These are phyloP conservation scores for Leptarthrus brevirostris DNA, from an alignment of 2,888 invertebrate species.

Conservation along the genomic window DNA sequence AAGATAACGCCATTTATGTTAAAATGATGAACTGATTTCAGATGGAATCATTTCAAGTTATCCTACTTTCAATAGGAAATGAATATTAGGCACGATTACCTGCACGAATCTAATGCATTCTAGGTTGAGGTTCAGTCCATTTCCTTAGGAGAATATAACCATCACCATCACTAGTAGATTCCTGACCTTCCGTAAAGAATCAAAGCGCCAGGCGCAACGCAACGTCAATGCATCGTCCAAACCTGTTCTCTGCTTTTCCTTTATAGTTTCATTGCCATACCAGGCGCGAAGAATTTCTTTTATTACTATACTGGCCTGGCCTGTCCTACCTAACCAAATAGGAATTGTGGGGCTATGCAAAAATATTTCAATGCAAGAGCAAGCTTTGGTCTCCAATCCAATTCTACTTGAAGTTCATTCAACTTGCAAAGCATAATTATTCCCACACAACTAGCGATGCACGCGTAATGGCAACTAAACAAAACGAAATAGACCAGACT, in stretches of 20 bases:
- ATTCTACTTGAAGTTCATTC: constrained; percentile 5
- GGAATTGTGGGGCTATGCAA: too few relatives aligned
- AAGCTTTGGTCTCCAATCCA: neutral
- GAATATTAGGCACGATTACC: too few relatives aligned
- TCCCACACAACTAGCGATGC: neutral
- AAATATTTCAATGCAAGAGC: constrained; percentile 2
- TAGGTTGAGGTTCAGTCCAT: too few relatives aligned
- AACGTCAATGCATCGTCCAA: too few relatives aligned
- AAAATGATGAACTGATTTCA: too few relatives aligned
- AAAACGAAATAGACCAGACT: neutral
- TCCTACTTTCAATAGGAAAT: too few relatives aligned
- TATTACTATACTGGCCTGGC: neutral
- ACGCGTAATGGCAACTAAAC: neutral
- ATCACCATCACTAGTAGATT: too few relatives aligned
- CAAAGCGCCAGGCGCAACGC: neutral
- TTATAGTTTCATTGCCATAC: neutral
- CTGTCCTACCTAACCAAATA: neutral
- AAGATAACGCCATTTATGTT: too few relatives aligned
- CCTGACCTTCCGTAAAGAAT: constrained; percentile 37
- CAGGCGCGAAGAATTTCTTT: constrained; percentile 33
- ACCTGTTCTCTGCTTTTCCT: constrained; percentile 12
- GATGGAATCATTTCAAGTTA: too few relatives aligned
- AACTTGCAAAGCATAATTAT: neutral
- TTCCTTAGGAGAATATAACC: too few relatives aligned
- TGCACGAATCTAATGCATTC: too few relatives aligned